Base-by-base conservation (phyloP, 1,140 invertebrate genomes). In the Drosophila truncata region DNA sequence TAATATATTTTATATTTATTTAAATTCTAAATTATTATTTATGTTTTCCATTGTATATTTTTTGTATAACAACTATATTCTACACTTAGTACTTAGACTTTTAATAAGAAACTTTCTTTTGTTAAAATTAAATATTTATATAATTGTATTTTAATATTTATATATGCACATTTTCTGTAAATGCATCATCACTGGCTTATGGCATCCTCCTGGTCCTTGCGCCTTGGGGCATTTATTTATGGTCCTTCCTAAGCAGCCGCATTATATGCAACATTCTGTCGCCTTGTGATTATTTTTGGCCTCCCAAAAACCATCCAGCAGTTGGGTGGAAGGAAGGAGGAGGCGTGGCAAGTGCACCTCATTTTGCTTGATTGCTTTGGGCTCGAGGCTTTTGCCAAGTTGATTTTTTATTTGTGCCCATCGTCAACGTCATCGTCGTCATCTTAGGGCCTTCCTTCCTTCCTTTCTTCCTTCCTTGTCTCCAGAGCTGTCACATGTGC, bases 251-350 rank as follows among this genome's bases (percentile, higher is more conserved):
- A 67, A 73, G 81, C 77, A 67, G 78, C 83, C 80, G 63, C 80
- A 87, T 84, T 87, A 78, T 88, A 78, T 88, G 84, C 84, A 84
- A 88, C 85, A 88, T 88, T 88, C 75, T 90, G 73, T 84, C 80
- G 83, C 84, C 84, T 81, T 85, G 65, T 90, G 77, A 88, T 88
- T 88, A 88, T 88, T 90, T 88, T 84, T 47, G 79, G 66, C 58
- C 20, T 18, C 59, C 54, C 33, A 25, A 47, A 63, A 66, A 25
- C 44, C 44, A 47, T 23, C 13, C n/a, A 14, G 35, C 9, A 14
- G 2, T 7, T 4, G 18, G 29, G 42, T 4, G 27, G 29, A 27
- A 10, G 10, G n/a, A n/a, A n/a, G n/a, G 9, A 6, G 33, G 50
- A 25, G 46, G 42, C 71, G 60, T 67, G 37, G 63, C 76, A 82